Base-by-base conservation (phyloP, 2,888 invertebrate genomes). In the Melitaea athalia region DNA sequence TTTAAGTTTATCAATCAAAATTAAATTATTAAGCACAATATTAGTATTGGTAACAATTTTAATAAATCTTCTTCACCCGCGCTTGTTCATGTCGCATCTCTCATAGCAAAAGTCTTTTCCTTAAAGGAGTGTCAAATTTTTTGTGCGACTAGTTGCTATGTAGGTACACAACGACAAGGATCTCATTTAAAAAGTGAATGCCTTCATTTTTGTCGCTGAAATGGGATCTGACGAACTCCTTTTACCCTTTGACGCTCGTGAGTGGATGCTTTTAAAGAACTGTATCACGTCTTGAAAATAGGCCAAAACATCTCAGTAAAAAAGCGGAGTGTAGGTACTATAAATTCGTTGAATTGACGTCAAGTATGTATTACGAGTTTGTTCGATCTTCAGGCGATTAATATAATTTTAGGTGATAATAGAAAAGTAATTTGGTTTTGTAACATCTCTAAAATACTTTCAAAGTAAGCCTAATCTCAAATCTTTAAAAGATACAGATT, bases 131-230 rank as follows among this genome's bases (percentile, higher is more conserved):
- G 53, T 53, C 53, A 55, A 45, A 53, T 14, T 53, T 60, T 65
- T 60, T 53, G 38, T 31, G 15, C 42, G 64, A 59, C 42, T 43
- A 52, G 8, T 33, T 42, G 63, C 38, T 59, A 53, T 59, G 50
- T 59, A 61, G 24, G 24, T 24, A 24, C 57, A 43, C 45, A 15
- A 55, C 15, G 38, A 10, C 55, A 77, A 78, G 82, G 76, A 84
- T 83, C 86, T 88, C 91, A 90, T 91, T 88, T 88, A 79, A 80
- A 81, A 77, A 79, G 72, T 91, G 89, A 91, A 92, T 87, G 81
- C 80, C 82, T 78, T 80, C 80, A 84, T 87, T 90, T 88, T 86
- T 81, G 81, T 76, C 78, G 77, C 80, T 83, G 81, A 82, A 85
- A 86, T 82, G 81, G 80, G 81, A 82, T 79, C 79, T 78, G 78